Conservation (phyloP, 2,113 vertebrate genomes). For the Passer montanus region DNA sequence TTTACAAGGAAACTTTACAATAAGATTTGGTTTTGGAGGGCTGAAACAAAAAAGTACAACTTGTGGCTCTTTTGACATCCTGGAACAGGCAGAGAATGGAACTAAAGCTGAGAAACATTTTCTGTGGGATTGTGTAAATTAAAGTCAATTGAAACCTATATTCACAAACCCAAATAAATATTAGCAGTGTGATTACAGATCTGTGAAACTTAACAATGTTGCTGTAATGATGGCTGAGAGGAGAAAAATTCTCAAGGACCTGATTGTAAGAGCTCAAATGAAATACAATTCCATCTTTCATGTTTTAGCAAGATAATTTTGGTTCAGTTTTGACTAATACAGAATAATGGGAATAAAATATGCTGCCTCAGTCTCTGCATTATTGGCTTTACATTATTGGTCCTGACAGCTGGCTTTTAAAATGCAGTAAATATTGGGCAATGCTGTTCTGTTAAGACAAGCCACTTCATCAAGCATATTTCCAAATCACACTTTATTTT, state of each 20-base stretch:
- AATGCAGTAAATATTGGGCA: slow-evolving; percentile 42
- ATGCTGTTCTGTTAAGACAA: neutral
- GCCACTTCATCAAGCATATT: slow-evolving; percentile 51
- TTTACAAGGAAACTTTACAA: neutral
- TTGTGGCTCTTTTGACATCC: neutral
- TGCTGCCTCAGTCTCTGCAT: slow-evolving; percentile 8
- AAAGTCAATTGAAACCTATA: neutral
- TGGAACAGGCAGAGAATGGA: neutral
- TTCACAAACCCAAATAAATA: slow-evolving; percentile 9
- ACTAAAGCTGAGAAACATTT: neutral
- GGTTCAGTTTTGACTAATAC: slow-evolving; percentile 39
- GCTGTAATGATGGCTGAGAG: neutral
- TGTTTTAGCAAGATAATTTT: slow-evolving; percentile 44
- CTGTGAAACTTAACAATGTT: neutral
- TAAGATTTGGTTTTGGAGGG: neutral
- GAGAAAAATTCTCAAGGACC: neutral
- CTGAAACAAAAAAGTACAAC: neutral
- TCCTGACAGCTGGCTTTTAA: slow-evolving; percentile 60
- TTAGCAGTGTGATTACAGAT: neutral
- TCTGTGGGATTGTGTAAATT: neutral
- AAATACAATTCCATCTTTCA: slow-evolving; percentile 44
- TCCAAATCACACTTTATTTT: slow-evolving; percentile 24
- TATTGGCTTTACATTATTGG: neutral
- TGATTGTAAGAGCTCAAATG: neutral
- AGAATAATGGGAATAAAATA: slow-evolving; percentile 54